Base-by-base conservation (phyloP, 2,113 vertebrate genomes). In the Bambusicola thoracicus region DNA sequence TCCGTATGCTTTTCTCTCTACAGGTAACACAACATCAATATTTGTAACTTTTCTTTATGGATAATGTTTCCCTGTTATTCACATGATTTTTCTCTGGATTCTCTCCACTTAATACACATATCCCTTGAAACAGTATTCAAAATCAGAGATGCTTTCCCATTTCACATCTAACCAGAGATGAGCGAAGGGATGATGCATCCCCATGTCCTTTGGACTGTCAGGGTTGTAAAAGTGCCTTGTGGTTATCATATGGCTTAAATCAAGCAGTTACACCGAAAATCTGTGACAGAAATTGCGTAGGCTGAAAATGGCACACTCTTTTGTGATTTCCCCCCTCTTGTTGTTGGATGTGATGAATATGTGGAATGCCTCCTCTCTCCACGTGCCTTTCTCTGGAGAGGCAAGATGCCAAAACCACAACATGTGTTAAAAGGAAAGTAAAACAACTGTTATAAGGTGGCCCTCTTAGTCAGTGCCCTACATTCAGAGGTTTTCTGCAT, bases 321-420 rank as follows among this genome's bases (percentile, higher is more conserved):
- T 41, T 67, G 68, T 67, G 84, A 40, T 24, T 87, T 18, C 59
- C 58, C 40, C 41, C 81, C 51, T 75, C 56, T 46, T 19, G 24
- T 49, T 19, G 24, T 36, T 92, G 48, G 46, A 68, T 56, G 61
- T 65, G 68, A 83, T 86, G 93, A 93, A 90, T 78, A 88, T 32
- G 29, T 72, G 46, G 76, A 89, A 91, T 38, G 32, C 51, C 49
- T 95, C 46, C 68, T 91, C 40, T 55, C 58, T 2, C 2, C 61
- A 4, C 2, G 0, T 25, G 58, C 5, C 22, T 70, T 92, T 81
- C 56, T 77, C 63, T 61, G 43, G 44, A 38, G 11, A 74, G 29
- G 32, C 15, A 1, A 80, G 32, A 30, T 59, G 72, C 56, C 65
- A 81, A 89, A 93, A 72, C 41, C 62, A 66, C 21, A 67, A 83